These are phyloP conservation scores for Drosophila nigromelanica DNA, from an alignment of 1,140 invertebrate genomes.

Conservation along the genomic window DNA sequence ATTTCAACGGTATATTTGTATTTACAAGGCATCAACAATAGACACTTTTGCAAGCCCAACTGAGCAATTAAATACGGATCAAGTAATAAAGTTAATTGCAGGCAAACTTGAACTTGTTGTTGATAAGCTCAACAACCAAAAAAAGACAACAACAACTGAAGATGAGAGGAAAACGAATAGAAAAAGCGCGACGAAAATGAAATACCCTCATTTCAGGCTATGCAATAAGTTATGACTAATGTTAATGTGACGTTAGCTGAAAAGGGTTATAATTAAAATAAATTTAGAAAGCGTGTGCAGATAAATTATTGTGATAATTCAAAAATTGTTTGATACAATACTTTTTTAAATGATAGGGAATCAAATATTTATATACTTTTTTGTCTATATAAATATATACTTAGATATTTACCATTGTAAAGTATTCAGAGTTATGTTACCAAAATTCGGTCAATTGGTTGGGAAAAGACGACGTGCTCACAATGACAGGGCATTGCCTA, in stretches of 20 bases:
- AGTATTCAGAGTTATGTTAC: not conserved
- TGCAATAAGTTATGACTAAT: not conserved
- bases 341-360: not conserved
- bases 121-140: not conserved
- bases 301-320: not conserved
- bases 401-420: too few species aligned
- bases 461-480: conserved; percentile 8
- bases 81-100: conserved; percentile 4
- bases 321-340: not conserved
- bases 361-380: not conserved
- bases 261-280: too few species aligned
- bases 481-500: conserved; percentile 2
- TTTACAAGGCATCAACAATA: not conserved
- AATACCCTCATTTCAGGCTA: not conserved
- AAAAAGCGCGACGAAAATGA: not conserved
- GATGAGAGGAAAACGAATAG: not conserved
- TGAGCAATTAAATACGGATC: conserved; percentile 5
- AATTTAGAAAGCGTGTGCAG: too few species aligned
- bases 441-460: conserved; percentile 13
- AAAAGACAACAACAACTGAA: not conserved
- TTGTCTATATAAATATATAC: not conserved
- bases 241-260: not conserved
- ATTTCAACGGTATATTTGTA: not conserved
- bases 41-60: not conserved
- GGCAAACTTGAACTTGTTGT: conserved; percentile 13